Evolutionary conservation across 1,140 invertebrate genomes (phyloP).

Genomic region (Drosophila rhopaloa): DNA sequence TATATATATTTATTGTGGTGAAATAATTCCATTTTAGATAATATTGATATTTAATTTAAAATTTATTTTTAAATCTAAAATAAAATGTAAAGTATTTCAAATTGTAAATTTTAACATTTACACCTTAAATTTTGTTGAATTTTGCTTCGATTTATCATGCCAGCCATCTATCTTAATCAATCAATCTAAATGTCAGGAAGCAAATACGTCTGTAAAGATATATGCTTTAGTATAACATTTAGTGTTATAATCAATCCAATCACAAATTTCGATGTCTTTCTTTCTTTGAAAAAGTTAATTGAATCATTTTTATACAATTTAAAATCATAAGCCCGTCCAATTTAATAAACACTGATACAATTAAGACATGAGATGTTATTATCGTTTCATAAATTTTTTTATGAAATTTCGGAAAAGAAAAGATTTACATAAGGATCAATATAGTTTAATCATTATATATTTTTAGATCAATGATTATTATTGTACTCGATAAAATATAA

Average conservation of each 20-base stretch:
- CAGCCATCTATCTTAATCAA: conserved; percentile 27
- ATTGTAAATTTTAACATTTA: too few species aligned
- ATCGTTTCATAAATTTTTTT: too few species aligned
- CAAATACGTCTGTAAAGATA: neutral
- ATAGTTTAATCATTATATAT: too few species aligned
- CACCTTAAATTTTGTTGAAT: neutral
- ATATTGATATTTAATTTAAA: too few species aligned
- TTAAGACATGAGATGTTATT: too few species aligned
- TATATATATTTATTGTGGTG: too few species aligned
- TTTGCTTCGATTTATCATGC: neutral
- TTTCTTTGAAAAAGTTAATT: neutral
- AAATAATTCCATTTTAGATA: too few species aligned
- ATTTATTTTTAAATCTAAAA: too few species aligned
- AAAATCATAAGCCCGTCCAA: neutral
- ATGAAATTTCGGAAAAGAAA: too few species aligned
- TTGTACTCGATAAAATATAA: conserved; percentile 1
- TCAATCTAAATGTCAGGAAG: conserved; percentile 22
- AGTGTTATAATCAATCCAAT: neutral
- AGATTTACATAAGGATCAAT: too few species aligned
- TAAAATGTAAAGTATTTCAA: too few species aligned
- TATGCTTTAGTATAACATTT: conserved; percentile 5
- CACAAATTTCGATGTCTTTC: neutral
- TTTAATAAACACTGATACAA: neutral
- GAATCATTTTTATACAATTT: neutral
- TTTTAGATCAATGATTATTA: too few species aligned